phyloP scores from a whole-genome alignment of 2,797 vertebrate genomes.

The Craterocephalus amniculus region DNA sequence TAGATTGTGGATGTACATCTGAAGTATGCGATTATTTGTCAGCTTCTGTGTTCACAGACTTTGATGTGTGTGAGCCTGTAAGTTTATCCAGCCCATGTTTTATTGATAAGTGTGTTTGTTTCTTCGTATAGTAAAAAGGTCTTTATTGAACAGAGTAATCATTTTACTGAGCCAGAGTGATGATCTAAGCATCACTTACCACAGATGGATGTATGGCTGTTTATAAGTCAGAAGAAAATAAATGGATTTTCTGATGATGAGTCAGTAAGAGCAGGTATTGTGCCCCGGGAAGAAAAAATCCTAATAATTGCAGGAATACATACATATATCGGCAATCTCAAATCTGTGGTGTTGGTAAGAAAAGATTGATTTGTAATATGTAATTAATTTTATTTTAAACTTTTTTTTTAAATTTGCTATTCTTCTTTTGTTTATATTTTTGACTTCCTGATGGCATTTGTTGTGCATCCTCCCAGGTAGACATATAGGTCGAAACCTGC shows the following conservation, averaged over 20 bases:
- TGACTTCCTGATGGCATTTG: not conserved
- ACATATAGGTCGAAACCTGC: not conserved
- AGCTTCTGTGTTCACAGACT: not conserved
- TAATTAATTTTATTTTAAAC: not conserved
- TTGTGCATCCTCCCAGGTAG: not conserved
- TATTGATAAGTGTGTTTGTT: slow-evolving; percentile 36
- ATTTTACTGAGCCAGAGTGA: slow-evolving; percentile 55
- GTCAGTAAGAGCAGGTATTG: slow-evolving; percentile 45
- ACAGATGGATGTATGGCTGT: slow-evolving; percentile 46
- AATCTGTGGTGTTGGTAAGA: not conserved
- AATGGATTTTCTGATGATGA: slow-evolving; percentile 53
- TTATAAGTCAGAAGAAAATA: slow-evolving; percentile 55
- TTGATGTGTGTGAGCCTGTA: slow-evolving; percentile 1
- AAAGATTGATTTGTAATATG: not conserved
- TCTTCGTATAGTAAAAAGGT: slow-evolving; percentile 45
- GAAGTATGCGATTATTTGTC: not conserved
- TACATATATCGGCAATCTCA: too few species aligned
- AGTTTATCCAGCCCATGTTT: slow-evolving; percentile 31
- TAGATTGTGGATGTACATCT: slow-evolving; percentile 3
- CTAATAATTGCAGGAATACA: not conserved
- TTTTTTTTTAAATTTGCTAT: not conserved
- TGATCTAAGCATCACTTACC: slow-evolving; percentile 70
- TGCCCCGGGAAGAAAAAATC: slow-evolving; percentile 1
- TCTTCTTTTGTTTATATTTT: not conserved
- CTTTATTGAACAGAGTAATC: slow-evolving; percentile 64